Conservation (phyloP, 1,140 invertebrate species). For the Agrilus planipennis region DNA sequence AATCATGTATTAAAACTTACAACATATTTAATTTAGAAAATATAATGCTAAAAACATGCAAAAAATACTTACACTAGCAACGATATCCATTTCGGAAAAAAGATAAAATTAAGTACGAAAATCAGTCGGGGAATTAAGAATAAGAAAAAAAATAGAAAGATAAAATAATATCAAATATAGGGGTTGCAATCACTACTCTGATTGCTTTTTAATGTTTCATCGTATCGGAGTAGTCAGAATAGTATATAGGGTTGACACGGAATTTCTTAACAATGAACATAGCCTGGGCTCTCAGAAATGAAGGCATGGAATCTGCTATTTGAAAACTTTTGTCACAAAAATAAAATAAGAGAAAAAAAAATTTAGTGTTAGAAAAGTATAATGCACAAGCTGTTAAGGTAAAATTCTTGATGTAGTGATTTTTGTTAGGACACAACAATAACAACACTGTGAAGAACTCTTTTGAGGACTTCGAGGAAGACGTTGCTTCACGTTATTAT, state of each 20-base stretch:
- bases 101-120: conserved; percentile 12
- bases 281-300: conserved; percentile 30
- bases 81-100: conserved; percentile 37
- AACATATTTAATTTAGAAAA: no score
- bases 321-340: no score
- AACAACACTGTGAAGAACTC: no score
- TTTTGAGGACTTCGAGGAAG: no score
- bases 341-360: no score
- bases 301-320: conserved; percentile 6
- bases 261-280: conserved; percentile 43
- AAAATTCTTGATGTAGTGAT: no score
- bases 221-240: conserved; percentile 51
- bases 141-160: conserved; percentile 1
- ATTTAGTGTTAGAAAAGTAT: no score
- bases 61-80: conserved; percentile 40
- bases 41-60: no score
- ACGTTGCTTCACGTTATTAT: no score
- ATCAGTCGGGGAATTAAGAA: conserved; percentile 12
- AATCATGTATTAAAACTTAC: no score
- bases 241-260: conserved; percentile 48
- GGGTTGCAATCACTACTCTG: not conserved
- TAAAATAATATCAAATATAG: conserved; percentile 5
- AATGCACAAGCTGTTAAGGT: no score
- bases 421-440: no score
- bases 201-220: conserved; percentile 8